These are phyloP conservation scores for Sinocyclocheilus grahami DNA, from an alignment of 2,113 vertebrate genomes.

Conservation along the genomic window DNA sequence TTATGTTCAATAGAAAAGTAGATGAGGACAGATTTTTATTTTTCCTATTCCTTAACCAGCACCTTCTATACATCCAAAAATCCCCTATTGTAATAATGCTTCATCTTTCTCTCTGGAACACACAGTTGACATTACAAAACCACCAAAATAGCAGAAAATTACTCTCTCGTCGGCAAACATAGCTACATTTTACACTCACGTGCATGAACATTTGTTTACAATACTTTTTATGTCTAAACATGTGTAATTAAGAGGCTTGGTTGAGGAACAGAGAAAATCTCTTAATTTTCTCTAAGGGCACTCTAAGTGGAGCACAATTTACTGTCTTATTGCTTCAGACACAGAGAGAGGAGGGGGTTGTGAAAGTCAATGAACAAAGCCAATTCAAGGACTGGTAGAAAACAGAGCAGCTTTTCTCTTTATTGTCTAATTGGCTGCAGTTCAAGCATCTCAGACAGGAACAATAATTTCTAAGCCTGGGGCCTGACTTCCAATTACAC, in stretches of 20 bases:
- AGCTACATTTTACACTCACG: constrained; percentile 7
- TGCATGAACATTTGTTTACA: constrained; percentile 36
- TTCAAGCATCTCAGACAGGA: constrained; percentile 65
- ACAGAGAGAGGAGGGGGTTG: constrained; percentile 19
- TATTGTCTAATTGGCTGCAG: constrained; percentile 72
- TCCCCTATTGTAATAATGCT: background rate
- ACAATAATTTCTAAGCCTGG: constrained; percentile 68
- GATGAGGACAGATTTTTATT: background rate
- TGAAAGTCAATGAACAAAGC: constrained; percentile 16
- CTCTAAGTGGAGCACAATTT: constrained; percentile 31
- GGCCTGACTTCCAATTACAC: constrained; percentile 47
- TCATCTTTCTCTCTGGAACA: constrained; percentile 30
- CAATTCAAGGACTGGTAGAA: constrained; percentile 48
- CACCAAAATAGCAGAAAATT: constrained; percentile 12
- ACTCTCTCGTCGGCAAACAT: constrained; percentile 1
- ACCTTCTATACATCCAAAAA: background rate
- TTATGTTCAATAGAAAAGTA: background rate
- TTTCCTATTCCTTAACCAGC: background rate
- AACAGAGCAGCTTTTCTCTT: constrained; percentile 56
- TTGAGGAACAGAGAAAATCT: constrained; percentile 29
- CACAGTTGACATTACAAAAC: background rate
- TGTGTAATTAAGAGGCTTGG: constrained; percentile 40
- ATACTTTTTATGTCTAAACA: constrained; percentile 20
- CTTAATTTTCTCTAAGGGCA: constrained; percentile 26
- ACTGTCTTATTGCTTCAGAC: background rate